Percentiles rank a stretch among this genome's conserved stretches.
Evolutionary conservation across 2,113 vertebrate genomes (phyloP).

Genomic region (Bufo gargarizans): DNA sequence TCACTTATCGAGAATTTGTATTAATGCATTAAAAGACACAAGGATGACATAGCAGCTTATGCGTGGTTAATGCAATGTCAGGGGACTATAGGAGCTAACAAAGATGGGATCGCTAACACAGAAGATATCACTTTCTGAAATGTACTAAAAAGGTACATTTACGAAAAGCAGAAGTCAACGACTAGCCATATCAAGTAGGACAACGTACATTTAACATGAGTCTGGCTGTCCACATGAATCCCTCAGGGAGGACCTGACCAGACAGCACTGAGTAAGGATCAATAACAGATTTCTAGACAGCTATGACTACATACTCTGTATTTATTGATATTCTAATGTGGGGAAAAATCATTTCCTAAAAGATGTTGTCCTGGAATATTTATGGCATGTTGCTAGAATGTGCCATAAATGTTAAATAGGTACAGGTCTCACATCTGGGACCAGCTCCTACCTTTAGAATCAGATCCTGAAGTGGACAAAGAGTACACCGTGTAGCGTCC

Average conservation of each 20-base stretch:
- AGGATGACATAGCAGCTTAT: slow-evolving; percentile 21
- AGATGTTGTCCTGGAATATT: background rate
- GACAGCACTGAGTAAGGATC: slow-evolving; percentile 12
- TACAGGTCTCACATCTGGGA: no score
- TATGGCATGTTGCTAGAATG: no score
- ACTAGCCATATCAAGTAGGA: background rate
- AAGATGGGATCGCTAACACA: slow-evolving; percentile 25
- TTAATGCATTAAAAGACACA: slow-evolving; percentile 43
- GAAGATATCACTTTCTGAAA: background rate
- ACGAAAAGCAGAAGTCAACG: background rate
- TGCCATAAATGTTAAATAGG: no score
- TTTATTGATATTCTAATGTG: background rate
- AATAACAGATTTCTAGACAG: background rate
- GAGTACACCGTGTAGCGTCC: no score
- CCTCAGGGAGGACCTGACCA: background rate
- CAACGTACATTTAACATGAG: slow-evolving; percentile 9
- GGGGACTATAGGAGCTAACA: slow-evolving; percentile 38
- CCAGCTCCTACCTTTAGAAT: no score
- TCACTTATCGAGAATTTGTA: slow-evolving; percentile 49
- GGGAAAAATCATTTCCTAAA: background rate
- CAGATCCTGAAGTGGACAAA: no score
- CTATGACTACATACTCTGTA: background rate
- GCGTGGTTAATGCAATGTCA: slow-evolving; percentile 26
- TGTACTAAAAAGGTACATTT: slow-evolving; percentile 11
- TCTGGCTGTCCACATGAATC: background rate